Conservation (phyloP, 1,140 invertebrate genomes). For the Gonatopus flavifemur region DNA sequence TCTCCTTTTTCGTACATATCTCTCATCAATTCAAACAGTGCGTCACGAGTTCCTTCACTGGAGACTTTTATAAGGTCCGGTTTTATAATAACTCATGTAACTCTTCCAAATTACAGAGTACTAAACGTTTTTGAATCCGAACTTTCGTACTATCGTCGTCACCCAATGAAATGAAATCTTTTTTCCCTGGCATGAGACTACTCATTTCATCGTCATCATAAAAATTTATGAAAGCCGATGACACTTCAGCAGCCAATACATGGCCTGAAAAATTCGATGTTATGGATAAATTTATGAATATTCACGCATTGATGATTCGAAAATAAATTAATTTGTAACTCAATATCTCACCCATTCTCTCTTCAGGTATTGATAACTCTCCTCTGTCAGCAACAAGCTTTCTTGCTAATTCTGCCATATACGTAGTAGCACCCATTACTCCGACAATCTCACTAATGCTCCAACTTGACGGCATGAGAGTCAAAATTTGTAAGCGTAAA, state of each 20-base stretch:
- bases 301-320: not conserved
- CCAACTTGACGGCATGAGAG: constrained; percentile 5
- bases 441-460: not conserved
- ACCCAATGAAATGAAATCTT: constrained; percentile 13
- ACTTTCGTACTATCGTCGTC: not conserved
- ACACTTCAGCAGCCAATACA: constrained; percentile 3
- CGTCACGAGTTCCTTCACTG: no score
- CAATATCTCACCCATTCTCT: not conserved
- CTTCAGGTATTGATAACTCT: not conserved
- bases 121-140: constrained; percentile 14
- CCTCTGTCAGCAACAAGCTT: not conserved
- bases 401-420: constrained; percentile 2
- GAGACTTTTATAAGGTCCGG: no score
- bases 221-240: constrained; percentile 6
- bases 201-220: constrained; percentile 9
- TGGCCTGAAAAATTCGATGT: not conserved
- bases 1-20: no score
- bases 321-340: not conserved
- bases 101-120: constrained; percentile 12
- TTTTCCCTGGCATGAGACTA: constrained; percentile 2
- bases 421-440: constrained; percentile 1
- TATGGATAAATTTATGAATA: constrained; percentile 1
- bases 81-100: no score
- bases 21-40: no score
- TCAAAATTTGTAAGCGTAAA: constrained; percentile 2